Evolutionary conservation across 2,113 vertebrate species (phyloP).

Genomic region (Ictidomys tridecemlineatus): DNA sequence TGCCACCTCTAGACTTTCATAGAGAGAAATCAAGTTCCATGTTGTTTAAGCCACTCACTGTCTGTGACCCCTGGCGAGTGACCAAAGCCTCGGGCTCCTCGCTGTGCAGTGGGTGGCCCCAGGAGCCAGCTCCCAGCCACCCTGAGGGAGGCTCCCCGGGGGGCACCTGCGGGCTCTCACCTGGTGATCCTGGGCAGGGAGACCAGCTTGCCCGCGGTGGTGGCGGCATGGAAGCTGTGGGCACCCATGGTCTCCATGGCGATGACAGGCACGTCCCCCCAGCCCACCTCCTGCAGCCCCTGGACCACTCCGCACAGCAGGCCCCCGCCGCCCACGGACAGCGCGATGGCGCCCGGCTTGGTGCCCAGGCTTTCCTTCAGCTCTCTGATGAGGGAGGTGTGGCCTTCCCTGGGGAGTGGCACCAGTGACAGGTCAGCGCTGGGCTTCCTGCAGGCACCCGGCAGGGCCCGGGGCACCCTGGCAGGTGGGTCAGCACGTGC

Average conservation of each 20-base stretch:
- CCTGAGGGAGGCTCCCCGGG: too few species aligned
- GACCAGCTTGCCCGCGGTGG: constrained; percentile 89
- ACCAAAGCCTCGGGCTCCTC: not conserved
- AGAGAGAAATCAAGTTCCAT: constrained; percentile 4
- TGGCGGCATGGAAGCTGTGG: constrained; percentile 91
- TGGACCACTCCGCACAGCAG: constrained; percentile 93
- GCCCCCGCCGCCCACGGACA: constrained; percentile 93
- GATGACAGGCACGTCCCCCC: constrained; percentile 92
- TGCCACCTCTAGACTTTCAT: not conserved
- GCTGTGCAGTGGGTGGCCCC: not conserved
- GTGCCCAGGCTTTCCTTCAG: constrained; percentile 87
- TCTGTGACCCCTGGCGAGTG: not conserved
- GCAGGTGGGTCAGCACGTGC: too few species aligned
- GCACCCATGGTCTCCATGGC: constrained; percentile 94
- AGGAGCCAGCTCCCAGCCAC: too few species aligned
- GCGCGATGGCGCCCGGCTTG: constrained; percentile 90
- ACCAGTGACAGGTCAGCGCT: not conserved
- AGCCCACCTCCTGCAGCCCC: constrained; percentile 90
- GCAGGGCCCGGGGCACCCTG: too few species aligned
- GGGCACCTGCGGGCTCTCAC: constrained; percentile 76
- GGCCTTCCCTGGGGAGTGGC: constrained; percentile 90
- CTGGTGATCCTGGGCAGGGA: constrained; percentile 92
- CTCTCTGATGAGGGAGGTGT: constrained; percentile 91
- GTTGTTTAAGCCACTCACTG: not conserved
- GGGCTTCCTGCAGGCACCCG: not conserved